Conservation (phyloP, 2,888 invertebrate genomes). For the Acronicta aceris region DNA sequence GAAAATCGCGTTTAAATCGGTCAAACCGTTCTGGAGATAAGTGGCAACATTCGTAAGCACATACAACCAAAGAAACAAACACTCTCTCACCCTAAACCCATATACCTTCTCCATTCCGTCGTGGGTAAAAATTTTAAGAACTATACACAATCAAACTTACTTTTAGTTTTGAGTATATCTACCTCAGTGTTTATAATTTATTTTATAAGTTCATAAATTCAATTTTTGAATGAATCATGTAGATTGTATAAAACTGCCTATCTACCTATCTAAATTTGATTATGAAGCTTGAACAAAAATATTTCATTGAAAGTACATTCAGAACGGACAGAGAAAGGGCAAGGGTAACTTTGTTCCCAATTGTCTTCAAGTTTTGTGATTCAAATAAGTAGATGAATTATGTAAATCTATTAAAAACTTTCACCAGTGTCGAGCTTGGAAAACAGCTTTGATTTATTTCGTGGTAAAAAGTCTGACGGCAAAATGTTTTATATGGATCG, state of each 20-base stretch:
- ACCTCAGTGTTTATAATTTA: constrained; percentile 1
- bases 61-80: too few relatives aligned
- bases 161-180: neutral
- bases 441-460: constrained; percentile 34
- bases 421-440: constrained; percentile 13
- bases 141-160: too few relatives aligned
- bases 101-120: too few relatives aligned
- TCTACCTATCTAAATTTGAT: too few relatives aligned
- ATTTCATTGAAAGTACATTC: constrained; percentile 13
- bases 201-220: constrained; percentile 14
- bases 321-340: constrained; percentile 6
- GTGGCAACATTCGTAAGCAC: too few relatives aligned
- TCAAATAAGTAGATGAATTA: constrained; percentile 31
- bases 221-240: constrained; percentile 11
- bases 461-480: constrained; percentile 1
- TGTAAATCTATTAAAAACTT: constrained; percentile 24
- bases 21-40: too few relatives aligned
- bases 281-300: constrained; percentile 9
- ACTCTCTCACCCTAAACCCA: too few relatives aligned
- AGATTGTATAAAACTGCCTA: constrained; percentile 11
- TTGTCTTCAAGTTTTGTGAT: constrained; percentile 28
- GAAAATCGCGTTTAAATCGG: too few relatives aligned
- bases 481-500: constrained; percentile 22
- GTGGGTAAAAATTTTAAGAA: too few relatives aligned
- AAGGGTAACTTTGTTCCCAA: constrained; percentile 18